Base-by-base conservation (phyloP, 2,888 invertebrate genomes). In the Metalampra italica region DNA sequence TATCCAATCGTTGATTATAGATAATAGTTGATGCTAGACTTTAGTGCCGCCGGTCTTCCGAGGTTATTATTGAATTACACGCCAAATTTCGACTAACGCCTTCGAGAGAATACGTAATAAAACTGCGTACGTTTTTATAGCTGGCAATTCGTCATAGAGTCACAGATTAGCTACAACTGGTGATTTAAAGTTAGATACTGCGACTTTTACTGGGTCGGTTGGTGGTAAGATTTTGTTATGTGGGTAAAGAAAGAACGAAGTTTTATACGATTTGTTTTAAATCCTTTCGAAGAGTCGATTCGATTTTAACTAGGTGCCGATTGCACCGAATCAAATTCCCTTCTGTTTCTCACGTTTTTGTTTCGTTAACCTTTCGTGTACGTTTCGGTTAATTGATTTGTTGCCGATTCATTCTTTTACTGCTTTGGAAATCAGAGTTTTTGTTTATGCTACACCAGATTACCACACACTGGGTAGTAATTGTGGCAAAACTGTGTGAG, bases 321-420 rank as follows among this genome's bases (percentile, higher is more conserved):
- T 75, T 76, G 66, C 59, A 62, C 64, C 72, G 67, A 63, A 71
- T 71, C 74, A 71, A 78, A 80, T 75, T 57, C 56, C 71, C 62
- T 73, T 73, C 75, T 49, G 48, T 77, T 85, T 87, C 87, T 86
- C 87, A 87, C 87, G 87, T 87, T 86, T 84, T 83, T 81, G 73
- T 82, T 80, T 79, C 78, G 68, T 77, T 79, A 78, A 73, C 72
- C 64, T 75, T 75, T 78, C 68, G 70, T 64, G 55, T 65, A 54
- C 49, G 53, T 64, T 60, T 66, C 57, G 59, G 75, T 71, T 77
- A 84, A 82, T 82, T 73, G 74, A 84, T 85, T 83, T 64, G 71
- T 70, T 65, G 64, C 69, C 69, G 73, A 68, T 75, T 69, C 67
- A 71, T 67, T 72, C 68, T 77, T 74, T 76, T 71, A 53, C 45